A percentile compares a stretch with the other conserved stretches of the same genome.
Conservation (phyloP, 2,797 vertebrate species). For the Falco columbarius region DNA sequence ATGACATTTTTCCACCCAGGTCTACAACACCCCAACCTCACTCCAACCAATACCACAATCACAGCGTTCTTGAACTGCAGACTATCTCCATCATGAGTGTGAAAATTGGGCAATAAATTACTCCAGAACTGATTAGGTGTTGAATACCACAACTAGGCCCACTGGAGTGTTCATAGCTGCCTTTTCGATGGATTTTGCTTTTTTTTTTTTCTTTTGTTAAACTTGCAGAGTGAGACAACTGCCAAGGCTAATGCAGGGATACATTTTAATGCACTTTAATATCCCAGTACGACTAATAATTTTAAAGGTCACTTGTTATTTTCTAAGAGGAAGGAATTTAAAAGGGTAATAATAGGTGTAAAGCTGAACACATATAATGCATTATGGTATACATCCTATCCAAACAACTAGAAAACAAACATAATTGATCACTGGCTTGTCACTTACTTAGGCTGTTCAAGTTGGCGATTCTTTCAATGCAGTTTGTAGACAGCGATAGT, state of each 20-base stretch:
- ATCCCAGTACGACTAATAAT: not conserved
- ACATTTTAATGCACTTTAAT: not conserved
- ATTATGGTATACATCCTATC: not conserved
- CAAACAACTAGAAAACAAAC: slow-evolving; percentile 35
- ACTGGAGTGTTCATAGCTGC: not conserved
- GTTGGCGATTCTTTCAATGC: slow-evolving; percentile 97
- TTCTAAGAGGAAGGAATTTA: not conserved
- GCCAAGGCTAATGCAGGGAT: not conserved
- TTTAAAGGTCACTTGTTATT: not conserved
- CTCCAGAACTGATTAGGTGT: not conserved
- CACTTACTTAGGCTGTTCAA: slow-evolving; percentile 94
- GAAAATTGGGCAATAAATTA: not conserved
- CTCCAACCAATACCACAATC: not conserved
- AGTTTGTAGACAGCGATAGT: slow-evolving; percentile 95
- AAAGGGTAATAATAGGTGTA: not conserved
- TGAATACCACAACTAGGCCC: not conserved
- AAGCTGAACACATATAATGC: not conserved
- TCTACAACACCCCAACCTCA: not conserved
- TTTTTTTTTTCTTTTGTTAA: not conserved
- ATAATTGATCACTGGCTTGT: not conserved
- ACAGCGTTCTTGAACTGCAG: not conserved
- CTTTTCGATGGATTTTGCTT: not conserved
- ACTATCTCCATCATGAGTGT: not conserved
- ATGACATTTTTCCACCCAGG: not conserved
- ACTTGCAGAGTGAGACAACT: not conserved